Percentiles rank a stretch among this genome's conserved stretches.
Conservation (phyloP, 2,113 vertebrate genomes). For the Oceanodroma tethys region DNA sequence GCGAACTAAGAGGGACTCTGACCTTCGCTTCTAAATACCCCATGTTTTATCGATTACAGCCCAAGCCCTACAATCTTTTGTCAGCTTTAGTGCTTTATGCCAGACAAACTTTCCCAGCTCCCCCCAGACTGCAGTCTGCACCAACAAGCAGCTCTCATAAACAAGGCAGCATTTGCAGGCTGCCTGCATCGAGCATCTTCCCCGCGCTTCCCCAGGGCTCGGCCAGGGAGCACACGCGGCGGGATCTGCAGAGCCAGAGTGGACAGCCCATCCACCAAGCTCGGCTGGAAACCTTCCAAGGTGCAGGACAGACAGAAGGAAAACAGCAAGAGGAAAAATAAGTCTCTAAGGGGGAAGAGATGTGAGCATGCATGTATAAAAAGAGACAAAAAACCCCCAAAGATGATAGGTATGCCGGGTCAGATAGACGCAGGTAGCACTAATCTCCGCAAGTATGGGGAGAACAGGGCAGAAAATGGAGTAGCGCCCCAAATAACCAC, state of each 20-base stretch:
- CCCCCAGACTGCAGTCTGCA: conserved; percentile 55
- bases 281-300: neutral
- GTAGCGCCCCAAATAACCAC: neutral
- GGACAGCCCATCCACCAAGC: neutral
- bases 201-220: conserved; percentile 17
- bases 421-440: neutral
- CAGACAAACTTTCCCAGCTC: conserved; percentile 52
- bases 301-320: neutral
- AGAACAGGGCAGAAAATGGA: neutral
- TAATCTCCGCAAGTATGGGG: neutral
- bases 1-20: conserved; percentile 11
- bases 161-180: conserved; percentile 64
- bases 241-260: neutral
- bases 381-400: neutral
- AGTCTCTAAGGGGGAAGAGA: neutral
- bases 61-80: conserved; percentile 26
- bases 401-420: neutral
- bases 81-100: conserved; percentile 38
- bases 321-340: neutral
- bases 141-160: conserved; percentile 33
- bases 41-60: conserved; percentile 10
- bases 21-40: conserved; percentile 10
- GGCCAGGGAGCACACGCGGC: neutral
- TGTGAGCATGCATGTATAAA: neutral
- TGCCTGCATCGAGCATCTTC: conserved; percentile 32